Percentiles rank a stretch among this genome's conserved stretches.
Evolutionary conservation across 2,797 vertebrate genomes (phyloP).

Genomic region (Sebastes nivosus): DNA sequence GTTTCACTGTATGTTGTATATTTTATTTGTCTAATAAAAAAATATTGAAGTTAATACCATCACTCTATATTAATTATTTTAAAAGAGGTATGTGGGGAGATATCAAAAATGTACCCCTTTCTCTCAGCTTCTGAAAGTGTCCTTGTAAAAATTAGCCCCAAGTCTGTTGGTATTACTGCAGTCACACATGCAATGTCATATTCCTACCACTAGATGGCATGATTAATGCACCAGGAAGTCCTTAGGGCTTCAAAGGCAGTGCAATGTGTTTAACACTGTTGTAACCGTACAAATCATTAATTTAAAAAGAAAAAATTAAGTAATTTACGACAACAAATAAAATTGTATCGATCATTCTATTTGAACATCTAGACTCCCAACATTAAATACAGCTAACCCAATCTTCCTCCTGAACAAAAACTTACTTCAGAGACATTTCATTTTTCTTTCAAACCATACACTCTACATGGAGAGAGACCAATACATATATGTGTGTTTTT

Average conservation of each 20-base stretch:
- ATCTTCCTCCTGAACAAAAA: not conserved
- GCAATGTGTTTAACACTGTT: not conserved
- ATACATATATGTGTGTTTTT: conserved; percentile 12
- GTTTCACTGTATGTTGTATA: too few relatives aligned
- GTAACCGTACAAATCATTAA: too few relatives aligned
- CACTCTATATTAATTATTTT: not conserved
- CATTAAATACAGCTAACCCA: not conserved
- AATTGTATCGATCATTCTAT: not conserved
- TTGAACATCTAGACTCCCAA: not conserved
- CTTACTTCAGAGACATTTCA: not conserved
- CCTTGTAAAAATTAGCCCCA: not conserved
- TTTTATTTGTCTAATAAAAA: too few relatives aligned
- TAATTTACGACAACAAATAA: not conserved
- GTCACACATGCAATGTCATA: conserved; percentile 13
- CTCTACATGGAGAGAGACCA: not conserved
- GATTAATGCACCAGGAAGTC: not conserved
- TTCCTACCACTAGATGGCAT: conserved; percentile 69
- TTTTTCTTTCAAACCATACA: not conserved
- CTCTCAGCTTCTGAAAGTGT: not conserved
- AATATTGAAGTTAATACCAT: not conserved
- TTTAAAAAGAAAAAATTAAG: not conserved
- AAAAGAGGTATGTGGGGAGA: not conserved
- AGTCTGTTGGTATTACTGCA: not conserved
- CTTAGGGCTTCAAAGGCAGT: not conserved
- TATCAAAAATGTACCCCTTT: not conserved